Percentiles rank a stretch among this genome's conserved stretches.
phyloP scores from a whole-genome alignment of 2,888 invertebrate genomes.

The Leistus spinibarbis region DNA sequence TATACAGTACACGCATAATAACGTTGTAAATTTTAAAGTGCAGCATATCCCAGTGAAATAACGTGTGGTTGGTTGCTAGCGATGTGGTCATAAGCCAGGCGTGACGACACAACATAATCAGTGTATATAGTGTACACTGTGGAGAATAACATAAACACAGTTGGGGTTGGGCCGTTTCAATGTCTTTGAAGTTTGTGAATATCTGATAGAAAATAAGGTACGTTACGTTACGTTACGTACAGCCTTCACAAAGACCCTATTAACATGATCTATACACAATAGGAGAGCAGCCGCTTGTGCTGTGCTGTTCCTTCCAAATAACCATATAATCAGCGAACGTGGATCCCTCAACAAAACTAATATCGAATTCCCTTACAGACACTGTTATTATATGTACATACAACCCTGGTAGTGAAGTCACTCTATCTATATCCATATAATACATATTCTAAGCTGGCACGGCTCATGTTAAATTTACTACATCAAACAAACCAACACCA shows the following conservation, averaged over 20 bases:
- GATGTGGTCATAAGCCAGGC: slow-evolving; percentile 23
- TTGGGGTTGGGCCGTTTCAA: slow-evolving; percentile 9
- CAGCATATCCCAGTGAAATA: not conserved
- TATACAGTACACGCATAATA: slow-evolving; percentile 17
- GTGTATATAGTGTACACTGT: slow-evolving; percentile 10
- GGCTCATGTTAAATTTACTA: not conserved
- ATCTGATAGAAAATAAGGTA: slow-evolving; percentile 34
- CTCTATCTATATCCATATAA: not conserved
- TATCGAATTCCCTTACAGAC: not conserved
- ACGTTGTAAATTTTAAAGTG: not conserved
- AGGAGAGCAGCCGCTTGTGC: slow-evolving; percentile 12
- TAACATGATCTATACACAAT: slow-evolving; percentile 28
- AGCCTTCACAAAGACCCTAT: slow-evolving; percentile 27
- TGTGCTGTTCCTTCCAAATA: slow-evolving; percentile 15
- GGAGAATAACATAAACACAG: not conserved
- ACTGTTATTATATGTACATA: not conserved
- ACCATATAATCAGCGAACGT: slow-evolving; percentile 18
- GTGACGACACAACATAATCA: slow-evolving; percentile 23
- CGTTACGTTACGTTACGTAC: not conserved
- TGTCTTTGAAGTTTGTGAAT: slow-evolving; percentile 29
- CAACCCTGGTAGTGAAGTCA: not conserved
- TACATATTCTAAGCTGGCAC: not conserved
- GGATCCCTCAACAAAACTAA: slow-evolving; percentile 17
- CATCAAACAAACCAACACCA: not conserved
- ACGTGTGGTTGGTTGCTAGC: not conserved